Evolutionary conservation across 2,888 invertebrate genomes (phyloP).

Genomic region (Cephalotes varians): DNA sequence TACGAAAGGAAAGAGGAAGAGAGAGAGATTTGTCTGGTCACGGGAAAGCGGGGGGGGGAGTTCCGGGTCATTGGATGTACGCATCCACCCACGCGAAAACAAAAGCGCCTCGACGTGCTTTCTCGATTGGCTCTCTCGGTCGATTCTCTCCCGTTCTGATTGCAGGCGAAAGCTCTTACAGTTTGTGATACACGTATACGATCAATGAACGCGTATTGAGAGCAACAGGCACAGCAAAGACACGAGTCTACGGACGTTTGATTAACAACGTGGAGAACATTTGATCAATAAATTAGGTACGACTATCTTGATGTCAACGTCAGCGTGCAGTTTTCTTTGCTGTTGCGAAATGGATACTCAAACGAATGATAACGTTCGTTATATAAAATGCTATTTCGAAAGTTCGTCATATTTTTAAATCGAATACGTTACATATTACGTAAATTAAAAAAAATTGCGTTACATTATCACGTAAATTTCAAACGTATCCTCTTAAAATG

Average conservation of each 20-base stretch:
- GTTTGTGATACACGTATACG: slow-evolving; percentile 6
- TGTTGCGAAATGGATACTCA: not conserved
- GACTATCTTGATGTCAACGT: not conserved
- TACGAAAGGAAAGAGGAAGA: slow-evolving; percentile 41
- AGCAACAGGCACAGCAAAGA: not conserved
- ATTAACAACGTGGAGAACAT: slow-evolving; percentile 1
- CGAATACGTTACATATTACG: not conserved
- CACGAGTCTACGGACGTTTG: slow-evolving; percentile 13
- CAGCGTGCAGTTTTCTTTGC: not conserved
- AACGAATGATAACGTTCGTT: too few species aligned
- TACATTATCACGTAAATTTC: not conserved
- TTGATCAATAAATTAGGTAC: slow-evolving; percentile 12
- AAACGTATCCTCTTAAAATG: not conserved
- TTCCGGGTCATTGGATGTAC: slow-evolving; percentile 80
- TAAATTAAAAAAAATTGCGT: too few species aligned
- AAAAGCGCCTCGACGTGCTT: slow-evolving; percentile 61
- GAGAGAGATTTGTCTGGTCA: slow-evolving; percentile 70
- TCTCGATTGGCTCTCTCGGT: slow-evolving; percentile 20
- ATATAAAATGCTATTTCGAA: not conserved
- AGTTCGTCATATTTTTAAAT: not conserved
- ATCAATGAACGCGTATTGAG: slow-evolving; percentile 33
- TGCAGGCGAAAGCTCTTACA: slow-evolving; percentile 41
- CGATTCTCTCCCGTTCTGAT: slow-evolving; percentile 34
- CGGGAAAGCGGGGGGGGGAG: slow-evolving; percentile 70
- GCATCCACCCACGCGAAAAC: slow-evolving; percentile 77